phyloP scores from a whole-genome alignment of 2,797 vertebrate species.

The Alauda arvensis region DNA sequence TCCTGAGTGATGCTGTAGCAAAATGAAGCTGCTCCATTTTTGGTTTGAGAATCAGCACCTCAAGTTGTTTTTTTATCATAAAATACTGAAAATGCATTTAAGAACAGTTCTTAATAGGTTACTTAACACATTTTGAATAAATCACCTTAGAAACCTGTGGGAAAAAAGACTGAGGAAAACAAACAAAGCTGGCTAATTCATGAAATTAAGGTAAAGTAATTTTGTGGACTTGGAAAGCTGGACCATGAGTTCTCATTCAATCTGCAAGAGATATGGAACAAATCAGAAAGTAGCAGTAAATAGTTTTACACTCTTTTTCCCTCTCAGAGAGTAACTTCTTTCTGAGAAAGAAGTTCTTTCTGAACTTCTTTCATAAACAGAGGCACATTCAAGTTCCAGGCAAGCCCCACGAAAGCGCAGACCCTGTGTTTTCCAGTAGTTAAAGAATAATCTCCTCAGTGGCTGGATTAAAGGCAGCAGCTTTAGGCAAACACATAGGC shows the following conservation, averaged over 20 bases:
- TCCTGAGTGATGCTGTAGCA: neutral
- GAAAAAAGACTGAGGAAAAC: neutral
- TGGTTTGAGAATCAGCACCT: neutral
- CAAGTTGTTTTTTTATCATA: neutral
- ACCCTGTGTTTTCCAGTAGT: neutral
- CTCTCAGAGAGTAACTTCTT: neutral
- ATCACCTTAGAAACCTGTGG: neutral
- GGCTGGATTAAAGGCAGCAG: neutral
- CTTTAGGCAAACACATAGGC: neutral
- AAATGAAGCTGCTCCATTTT: neutral
- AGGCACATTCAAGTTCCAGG: neutral
- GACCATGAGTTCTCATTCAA: neutral
- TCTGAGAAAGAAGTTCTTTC: too few species aligned
- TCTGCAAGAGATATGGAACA: neutral
- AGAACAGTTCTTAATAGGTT: neutral
- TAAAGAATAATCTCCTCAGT: neutral
- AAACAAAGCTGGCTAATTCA: neutral
- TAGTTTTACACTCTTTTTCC: neutral
- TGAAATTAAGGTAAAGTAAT: slow-evolving; percentile 7
- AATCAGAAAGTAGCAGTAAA: neutral
- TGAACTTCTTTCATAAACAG: neutral
- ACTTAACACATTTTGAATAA: neutral
- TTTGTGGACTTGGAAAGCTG: slow-evolving; percentile 31
- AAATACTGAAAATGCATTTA: neutral
- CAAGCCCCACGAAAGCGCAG: fast-evolving